These are phyloP conservation scores for Frankliniella fusca DNA, from an alignment of 2,888 invertebrate species.

Conservation along the genomic window DNA sequence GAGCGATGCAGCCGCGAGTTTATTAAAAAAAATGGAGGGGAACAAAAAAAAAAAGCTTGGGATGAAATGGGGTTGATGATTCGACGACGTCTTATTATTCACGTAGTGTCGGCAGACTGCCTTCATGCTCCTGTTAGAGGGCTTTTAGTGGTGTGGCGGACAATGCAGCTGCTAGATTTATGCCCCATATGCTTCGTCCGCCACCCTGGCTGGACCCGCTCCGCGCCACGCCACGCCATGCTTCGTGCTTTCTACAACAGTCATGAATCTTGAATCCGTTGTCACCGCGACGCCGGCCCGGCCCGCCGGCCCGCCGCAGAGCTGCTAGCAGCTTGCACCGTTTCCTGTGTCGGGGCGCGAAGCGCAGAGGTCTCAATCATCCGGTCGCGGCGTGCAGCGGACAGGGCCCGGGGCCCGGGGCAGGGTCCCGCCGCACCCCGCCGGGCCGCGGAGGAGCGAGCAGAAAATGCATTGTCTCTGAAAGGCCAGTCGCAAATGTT, in stretches of 20 bases:
- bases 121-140: not conserved
- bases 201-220: not conserved
- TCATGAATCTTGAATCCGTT: conserved; percentile 2
- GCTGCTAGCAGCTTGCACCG: not conserved
- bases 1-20: not conserved
- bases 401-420: not conserved
- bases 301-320: too few relatives aligned
- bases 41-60: too few relatives aligned
- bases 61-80: not conserved
- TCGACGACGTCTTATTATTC: not conserved
- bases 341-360: conserved; percentile 9
- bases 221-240: not conserved
- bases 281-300: conserved; percentile 4
- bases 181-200: not conserved
- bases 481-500: too few relatives aligned
- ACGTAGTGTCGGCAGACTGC: not conserved
- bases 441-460: too few relatives aligned
- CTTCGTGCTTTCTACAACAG: not conserved
- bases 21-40: too few relatives aligned
- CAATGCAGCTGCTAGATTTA: conserved; percentile 1
- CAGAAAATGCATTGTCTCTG: too few relatives aligned
- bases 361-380: conserved; percentile 14
- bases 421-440: not conserved
- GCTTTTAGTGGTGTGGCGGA: not conserved
- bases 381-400: not conserved